Conservation (phyloP, 1,140 invertebrate genomes). For the Pteromalus puparum region DNA sequence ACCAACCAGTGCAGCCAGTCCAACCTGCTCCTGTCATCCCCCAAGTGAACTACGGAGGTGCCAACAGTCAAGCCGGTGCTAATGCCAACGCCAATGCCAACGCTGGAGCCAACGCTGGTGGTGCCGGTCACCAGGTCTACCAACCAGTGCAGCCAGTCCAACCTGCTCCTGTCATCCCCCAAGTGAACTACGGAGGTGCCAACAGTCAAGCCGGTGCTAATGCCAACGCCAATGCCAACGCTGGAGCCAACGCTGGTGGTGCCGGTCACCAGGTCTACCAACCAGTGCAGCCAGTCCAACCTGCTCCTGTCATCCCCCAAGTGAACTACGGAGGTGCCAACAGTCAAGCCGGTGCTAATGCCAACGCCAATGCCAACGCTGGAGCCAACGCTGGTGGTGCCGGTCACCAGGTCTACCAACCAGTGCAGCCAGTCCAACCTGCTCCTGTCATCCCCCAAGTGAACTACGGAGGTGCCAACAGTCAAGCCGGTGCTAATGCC, state of each 20-base stretch:
- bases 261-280: constrained; percentile 15
- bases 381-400: background rate
- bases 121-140: constrained; percentile 20
- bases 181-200: background rate
- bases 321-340: background rate
- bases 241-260: background rate
- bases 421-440: too few relatives aligned
- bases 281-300: too few relatives aligned
- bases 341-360: constrained; percentile 32
- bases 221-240: constrained; percentile 16
- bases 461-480: background rate
- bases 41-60: background rate
- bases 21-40: background rate
- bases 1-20: background rate
- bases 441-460: too few relatives aligned
- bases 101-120: constrained; percentile 2
- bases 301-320: too few relatives aligned
- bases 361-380: constrained; percentile 37
- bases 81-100: constrained; percentile 10
- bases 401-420: background rate
- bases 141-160: too few relatives aligned
- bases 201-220: background rate
- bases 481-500: constrained; percentile 30
- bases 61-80: background rate
- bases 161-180: background rate